Base-by-base conservation (phyloP, 2,113 vertebrate genomes). In the Hippocampus abdominalis region DNA sequence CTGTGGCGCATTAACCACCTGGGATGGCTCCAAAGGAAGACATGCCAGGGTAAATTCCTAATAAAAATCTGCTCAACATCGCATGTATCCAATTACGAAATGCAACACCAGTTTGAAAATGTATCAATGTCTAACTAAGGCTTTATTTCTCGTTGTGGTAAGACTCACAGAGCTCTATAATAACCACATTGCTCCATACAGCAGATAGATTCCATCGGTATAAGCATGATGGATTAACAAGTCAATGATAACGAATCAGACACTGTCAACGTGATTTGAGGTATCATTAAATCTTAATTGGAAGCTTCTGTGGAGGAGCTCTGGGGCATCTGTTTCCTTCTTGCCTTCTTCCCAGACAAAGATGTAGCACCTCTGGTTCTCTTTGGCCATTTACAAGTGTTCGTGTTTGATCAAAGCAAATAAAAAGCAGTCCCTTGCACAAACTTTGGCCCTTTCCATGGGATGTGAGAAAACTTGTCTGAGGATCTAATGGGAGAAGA, bases 171-270 rank as follows among this genome's bases (percentile, higher is more conserved):
- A 44, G 10, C 42, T 86, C 32, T 36, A 36, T 78, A 87, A 88
- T 81, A 76, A 70, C 75, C 54, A 81, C 62, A 70, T 54, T 61
- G 72, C 67, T 83, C 73, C 78, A 54, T 10, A 54, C 53, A 46
- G 49, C 69, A 85, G 85, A 88, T 84, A 69, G 72, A 81, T 81
- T 84, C 75, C 75, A 83, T 79, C 72, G 27, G 73, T 68, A 53
- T 66, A 44, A 78, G 68, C 83, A 70, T 81, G 72, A 80, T 69
- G 60, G 81, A 69, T 85, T 77, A 78, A 75, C 39, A 53, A 84
- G 74, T 83, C 86, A 87, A 85, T 79, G 75, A 85, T 63, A 79
- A 36, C 78, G 77, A 77, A 81, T 83, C 81, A 84, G 75, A 83
- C 42, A 23, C 63, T 84, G 71, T 88, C 72, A 82, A 67, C 75